These are phyloP conservation scores for Bembecia ichneumoniformis DNA, from an alignment of 2,888 invertebrate species.

Conservation along the genomic window DNA sequence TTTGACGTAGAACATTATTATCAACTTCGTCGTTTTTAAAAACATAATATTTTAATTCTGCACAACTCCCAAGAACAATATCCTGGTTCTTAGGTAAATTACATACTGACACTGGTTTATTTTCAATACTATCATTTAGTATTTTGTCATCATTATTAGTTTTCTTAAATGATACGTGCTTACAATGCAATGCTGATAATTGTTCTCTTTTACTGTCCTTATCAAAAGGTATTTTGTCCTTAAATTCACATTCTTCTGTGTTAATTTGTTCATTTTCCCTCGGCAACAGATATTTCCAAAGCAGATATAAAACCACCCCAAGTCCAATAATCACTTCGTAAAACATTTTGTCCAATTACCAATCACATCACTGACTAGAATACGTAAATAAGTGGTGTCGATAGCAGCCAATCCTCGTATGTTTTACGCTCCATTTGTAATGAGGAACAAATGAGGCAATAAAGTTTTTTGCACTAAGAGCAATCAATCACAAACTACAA, in stretches of 20 bases:
- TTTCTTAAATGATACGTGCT: neutral
- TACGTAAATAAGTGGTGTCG: slow-evolving; percentile 17
- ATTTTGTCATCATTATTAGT: neutral
- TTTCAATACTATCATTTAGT: neutral
- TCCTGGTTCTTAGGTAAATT: too few species aligned
- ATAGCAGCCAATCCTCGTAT: slow-evolving; percentile 31
- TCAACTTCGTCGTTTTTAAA: neutral
- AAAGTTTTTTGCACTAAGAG: slow-evolving; percentile 26
- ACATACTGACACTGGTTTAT: neutral
- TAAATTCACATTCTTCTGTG: slow-evolving; percentile 2
- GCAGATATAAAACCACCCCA: slow-evolving; percentile 39
- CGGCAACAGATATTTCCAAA: slow-evolving; percentile 47
- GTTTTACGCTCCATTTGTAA: slow-evolving; percentile 40
- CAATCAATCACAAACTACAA: slow-evolving; percentile 20
- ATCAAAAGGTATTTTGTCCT: neutral
- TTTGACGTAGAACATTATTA: neutral
- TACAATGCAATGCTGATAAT: neutral
- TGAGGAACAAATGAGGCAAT: slow-evolving; percentile 30
- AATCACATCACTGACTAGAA: slow-evolving; percentile 51
- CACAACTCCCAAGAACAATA: neutral
- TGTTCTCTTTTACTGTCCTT: neutral
- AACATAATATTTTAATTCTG: neutral
- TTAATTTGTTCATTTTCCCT: slow-evolving; percentile 15
- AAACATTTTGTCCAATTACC: slow-evolving; percentile 43
- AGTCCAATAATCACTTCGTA: slow-evolving; percentile 52